Evolutionary conservation across 2,888 invertebrate species (phyloP).

Genomic region (Eugnorisma glareosa): DNA sequence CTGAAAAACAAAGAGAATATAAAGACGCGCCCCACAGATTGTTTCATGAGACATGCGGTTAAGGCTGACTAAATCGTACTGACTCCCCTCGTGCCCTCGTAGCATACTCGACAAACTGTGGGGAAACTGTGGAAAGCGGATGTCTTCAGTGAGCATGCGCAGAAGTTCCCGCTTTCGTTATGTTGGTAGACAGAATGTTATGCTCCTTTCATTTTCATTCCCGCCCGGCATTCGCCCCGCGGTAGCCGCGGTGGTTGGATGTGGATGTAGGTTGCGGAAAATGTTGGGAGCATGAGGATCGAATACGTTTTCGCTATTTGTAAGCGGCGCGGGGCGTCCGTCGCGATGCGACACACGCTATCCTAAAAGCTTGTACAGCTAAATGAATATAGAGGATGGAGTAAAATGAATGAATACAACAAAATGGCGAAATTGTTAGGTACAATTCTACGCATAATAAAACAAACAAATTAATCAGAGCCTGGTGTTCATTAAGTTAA

Average conservation of each 20-base stretch:
- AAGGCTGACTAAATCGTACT: conserved; percentile 24
- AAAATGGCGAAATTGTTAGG: conserved; percentile 7
- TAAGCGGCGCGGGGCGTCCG: background rate
- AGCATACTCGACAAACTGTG: conserved; percentile 18
- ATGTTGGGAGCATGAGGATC: conserved; percentile 20
- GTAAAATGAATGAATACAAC: background rate
- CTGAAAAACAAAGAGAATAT: conserved; percentile 15
- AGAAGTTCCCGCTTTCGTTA: conserved; percentile 30
- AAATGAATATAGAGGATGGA: background rate
- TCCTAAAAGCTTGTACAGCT: background rate
- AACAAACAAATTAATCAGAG: conserved; percentile 43
- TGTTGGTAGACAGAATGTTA: conserved; percentile 41
- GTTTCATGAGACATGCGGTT: conserved; percentile 16
- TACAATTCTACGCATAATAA: background rate
- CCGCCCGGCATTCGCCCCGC: conserved; percentile 40
- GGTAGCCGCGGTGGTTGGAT: conserved; percentile 6
- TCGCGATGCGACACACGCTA: conserved; percentile 5
- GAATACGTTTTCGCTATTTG: conserved; percentile 22
- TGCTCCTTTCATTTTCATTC: conserved; percentile 45
- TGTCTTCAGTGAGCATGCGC: conserved; percentile 43
- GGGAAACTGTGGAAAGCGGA: conserved; percentile 49
- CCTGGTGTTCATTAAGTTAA: conserved; percentile 44
- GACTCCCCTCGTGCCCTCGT: conserved; percentile 8
- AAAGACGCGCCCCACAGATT: conserved; percentile 28
- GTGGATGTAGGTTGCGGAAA: background rate